Conservation (phyloP, 2,888 invertebrate species). For the Cataglyphis rosenhaueri region DNA sequence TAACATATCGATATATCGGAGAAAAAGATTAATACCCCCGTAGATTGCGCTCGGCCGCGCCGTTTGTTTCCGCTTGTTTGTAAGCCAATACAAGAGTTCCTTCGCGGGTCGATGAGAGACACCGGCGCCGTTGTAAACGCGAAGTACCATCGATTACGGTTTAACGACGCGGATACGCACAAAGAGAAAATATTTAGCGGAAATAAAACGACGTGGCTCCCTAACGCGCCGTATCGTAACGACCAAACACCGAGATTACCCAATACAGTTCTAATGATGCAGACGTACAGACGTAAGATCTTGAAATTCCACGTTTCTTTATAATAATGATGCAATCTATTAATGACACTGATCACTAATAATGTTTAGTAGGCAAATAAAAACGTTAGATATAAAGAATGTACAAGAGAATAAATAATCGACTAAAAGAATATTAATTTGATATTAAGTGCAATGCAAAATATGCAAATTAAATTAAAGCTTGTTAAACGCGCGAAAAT, state of each 20-base stretch:
- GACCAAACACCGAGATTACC: neutral
- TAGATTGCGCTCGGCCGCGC: constrained; percentile 53
- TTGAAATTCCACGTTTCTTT: neutral
- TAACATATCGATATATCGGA: constrained; percentile 76
- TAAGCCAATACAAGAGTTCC: constrained; percentile 44
- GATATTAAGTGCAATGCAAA: neutral
- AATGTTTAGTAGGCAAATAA: neutral
- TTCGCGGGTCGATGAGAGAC: constrained; percentile 41
- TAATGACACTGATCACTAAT: neutral
- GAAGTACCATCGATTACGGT: constrained; percentile 22
- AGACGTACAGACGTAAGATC: neutral
- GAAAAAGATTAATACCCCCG: constrained; percentile 77
- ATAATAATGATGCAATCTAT: neutral
- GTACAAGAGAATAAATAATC: neutral
- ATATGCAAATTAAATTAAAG: constrained; percentile 9
- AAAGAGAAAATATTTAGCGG: constrained; percentile 6
- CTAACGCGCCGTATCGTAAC: neutral
- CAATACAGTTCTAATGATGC: neutral
- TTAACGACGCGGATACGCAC: constrained; percentile 1
- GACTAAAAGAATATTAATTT: constrained; percentile 21
- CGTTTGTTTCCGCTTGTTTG: constrained; percentile 66
- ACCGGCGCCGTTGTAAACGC: constrained; percentile 18
- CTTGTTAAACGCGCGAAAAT: neutral
- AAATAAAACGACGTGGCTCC: neutral
- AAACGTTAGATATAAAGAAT: neutral